phyloP scores from a whole-genome alignment of 2,888 invertebrate species.

The Yponomeuta cagnagella region DNA sequence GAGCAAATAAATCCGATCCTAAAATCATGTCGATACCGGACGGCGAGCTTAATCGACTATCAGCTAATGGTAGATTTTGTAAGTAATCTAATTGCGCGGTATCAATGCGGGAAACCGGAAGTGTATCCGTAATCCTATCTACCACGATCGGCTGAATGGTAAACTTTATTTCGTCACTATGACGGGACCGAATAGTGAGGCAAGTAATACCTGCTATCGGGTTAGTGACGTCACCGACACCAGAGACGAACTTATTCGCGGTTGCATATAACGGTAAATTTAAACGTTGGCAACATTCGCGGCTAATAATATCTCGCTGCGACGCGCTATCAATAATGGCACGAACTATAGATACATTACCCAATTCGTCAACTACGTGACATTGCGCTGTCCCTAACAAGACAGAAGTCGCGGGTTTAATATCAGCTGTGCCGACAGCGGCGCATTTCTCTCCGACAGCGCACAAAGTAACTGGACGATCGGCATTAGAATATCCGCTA shows the following conservation, averaged over 20 bases:
- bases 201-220: neutral
- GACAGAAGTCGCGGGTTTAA: too few relatives aligned
- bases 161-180: neutral
- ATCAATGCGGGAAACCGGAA: constrained; percentile 8
- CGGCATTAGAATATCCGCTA: too few relatives aligned
- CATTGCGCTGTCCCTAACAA: too few relatives aligned
- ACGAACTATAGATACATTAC: neutral
- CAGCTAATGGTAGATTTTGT: constrained; percentile 5
- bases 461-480: too few relatives aligned
- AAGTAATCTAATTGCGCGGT: neutral
- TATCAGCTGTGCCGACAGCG: too few relatives aligned
- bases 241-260: neutral
- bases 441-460: too few relatives aligned
- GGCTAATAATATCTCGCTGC: neutral
- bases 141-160: constrained; percentile 4
- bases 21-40: too few relatives aligned
- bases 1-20: too few relatives aligned
- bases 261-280: neutral
- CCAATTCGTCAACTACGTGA: too few relatives aligned
- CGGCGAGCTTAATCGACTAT: neutral
- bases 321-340: constrained; percentile 9
- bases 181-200: neutral
- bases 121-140: constrained; percentile 8
- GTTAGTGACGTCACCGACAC: constrained; percentile 4
- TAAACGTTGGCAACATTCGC: neutral